Conservation (phyloP, 2,888 invertebrate genomes). For the Amphipyra berbera region DNA sequence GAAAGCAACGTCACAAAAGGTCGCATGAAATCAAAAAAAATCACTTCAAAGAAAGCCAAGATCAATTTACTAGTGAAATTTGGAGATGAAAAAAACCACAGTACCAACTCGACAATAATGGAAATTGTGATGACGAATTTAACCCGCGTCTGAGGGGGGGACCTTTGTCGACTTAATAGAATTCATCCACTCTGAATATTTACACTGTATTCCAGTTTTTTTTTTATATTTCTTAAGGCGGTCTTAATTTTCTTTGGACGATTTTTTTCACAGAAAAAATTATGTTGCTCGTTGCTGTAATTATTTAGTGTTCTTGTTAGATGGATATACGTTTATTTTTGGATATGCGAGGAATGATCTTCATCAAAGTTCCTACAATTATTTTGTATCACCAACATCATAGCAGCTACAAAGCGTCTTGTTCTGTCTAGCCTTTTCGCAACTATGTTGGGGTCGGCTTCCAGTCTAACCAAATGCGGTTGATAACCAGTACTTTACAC, state of each 20-base stretch:
- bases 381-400: no score
- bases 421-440: no score
- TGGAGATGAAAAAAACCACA: slow-evolving; percentile 30
- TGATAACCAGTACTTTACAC: no score
- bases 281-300: neutral
- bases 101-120: slow-evolving; percentile 35
- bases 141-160: slow-evolving; percentile 17
- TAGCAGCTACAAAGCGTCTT: no score
- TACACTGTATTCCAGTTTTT: slow-evolving; percentile 23
- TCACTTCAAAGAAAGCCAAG: slow-evolving; percentile 11
- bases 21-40: slow-evolving; percentile 31
- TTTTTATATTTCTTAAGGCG: neutral
- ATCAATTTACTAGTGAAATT: slow-evolving; percentile 24
- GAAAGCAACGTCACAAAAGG: slow-evolving; percentile 13
- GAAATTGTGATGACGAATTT: slow-evolving; percentile 50
- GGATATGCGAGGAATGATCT: no score
- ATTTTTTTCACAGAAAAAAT: no score
- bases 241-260: slow-evolving; percentile 18
- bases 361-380: no score
- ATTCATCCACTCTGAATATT: slow-evolving; percentile 26
- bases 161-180: slow-evolving; percentile 45
- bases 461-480: no score
- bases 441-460: no score
- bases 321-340: neutral
- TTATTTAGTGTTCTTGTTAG: neutral